Evolutionary conservation across 2,888 invertebrate species (phyloP).

Genomic region (Pachymerium ferrugineum): DNA sequence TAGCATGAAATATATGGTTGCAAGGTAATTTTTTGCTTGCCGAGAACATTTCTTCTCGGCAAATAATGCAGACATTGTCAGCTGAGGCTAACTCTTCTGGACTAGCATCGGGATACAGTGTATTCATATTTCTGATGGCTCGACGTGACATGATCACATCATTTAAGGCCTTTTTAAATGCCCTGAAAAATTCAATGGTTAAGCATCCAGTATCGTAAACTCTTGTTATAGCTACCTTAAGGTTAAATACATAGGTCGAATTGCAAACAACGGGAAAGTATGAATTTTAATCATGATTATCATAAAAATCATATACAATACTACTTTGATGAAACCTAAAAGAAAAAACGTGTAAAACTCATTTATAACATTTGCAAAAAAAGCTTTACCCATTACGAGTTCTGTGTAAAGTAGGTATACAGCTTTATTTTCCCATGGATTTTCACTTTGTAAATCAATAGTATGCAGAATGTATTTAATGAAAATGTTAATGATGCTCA

Average conservation of each 20-base stretch:
- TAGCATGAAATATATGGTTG: constrained; percentile 98
- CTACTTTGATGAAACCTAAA: constrained; percentile 60
- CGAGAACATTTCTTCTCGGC: constrained; percentile 76
- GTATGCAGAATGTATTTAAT: constrained; percentile 87
- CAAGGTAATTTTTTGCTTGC: constrained; percentile 95
- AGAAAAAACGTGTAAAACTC: neutral
- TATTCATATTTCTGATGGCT: constrained; percentile 97
- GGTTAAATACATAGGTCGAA: constrained; percentile 99
- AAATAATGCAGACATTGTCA: constrained; percentile 98
- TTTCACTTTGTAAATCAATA: constrained; percentile 83
- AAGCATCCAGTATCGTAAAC: constrained; percentile 38
- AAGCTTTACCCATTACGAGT: constrained; percentile 72
- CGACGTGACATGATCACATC: constrained; percentile 94
- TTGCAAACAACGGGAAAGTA: constrained; percentile 94
- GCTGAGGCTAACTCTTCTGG: constrained; percentile 81
- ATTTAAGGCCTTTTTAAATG: constrained; percentile 94
- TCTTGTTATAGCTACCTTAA: too few relatives aligned
- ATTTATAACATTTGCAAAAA: neutral
- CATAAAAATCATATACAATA: constrained; percentile 85
- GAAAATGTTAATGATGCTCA: constrained; percentile 83
- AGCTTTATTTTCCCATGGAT: constrained; percentile 99
- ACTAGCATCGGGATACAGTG: constrained; percentile 92
- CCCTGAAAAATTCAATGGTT: constrained; percentile 52
- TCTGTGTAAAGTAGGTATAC: constrained; percentile 95
- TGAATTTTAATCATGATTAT: constrained; percentile 95